Percentiles rank a stretch among this genome's conserved stretches.
Conservation (phyloP, 1,140 invertebrate species). For the Drosophila fuyamai region DNA sequence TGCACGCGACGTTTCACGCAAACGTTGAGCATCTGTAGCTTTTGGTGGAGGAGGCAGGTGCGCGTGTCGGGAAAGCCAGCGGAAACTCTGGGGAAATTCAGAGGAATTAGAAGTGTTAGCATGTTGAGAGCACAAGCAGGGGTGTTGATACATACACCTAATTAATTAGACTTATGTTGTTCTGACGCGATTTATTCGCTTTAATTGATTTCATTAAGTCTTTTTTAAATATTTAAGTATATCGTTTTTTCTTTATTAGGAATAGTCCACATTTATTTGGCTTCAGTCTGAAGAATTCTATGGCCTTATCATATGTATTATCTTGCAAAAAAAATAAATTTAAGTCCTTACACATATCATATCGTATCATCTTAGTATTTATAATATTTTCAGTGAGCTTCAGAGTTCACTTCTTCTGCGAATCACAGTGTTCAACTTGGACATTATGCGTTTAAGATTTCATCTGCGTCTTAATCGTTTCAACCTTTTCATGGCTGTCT, state of each 20-base stretch:
- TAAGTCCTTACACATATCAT: too few species aligned
- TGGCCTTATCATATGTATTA: too few species aligned
- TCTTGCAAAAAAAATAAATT: too few species aligned
- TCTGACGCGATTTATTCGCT: constrained; percentile 1
- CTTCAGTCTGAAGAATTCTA: too few species aligned
- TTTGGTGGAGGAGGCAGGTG: constrained; percentile 97
- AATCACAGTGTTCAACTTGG: background rate
- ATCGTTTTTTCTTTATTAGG: too few species aligned
- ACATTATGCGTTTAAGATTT: constrained; percentile 3
- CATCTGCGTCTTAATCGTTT: constrained; percentile 3
- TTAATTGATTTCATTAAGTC: background rate
- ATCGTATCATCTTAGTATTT: too few species aligned
- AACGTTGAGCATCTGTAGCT: constrained; percentile 98
- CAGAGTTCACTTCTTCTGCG: background rate
- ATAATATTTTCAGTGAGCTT: background rate
- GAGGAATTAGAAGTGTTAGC: background rate
- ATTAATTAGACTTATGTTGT: constrained; percentile 11
- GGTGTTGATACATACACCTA: constrained; percentile 12
- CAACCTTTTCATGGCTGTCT: background rate
- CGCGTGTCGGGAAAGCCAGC: constrained; percentile 92
- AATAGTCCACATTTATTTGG: too few species aligned
- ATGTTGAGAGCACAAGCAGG: background rate
- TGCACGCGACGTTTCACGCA: constrained; percentile 93
- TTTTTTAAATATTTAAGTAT: too few species aligned
- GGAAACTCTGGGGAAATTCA: constrained; percentile 87